These are phyloP conservation scores for Alouatta palliata DNA, from an alignment of 2,113 vertebrate species.

Conservation along the genomic window DNA sequence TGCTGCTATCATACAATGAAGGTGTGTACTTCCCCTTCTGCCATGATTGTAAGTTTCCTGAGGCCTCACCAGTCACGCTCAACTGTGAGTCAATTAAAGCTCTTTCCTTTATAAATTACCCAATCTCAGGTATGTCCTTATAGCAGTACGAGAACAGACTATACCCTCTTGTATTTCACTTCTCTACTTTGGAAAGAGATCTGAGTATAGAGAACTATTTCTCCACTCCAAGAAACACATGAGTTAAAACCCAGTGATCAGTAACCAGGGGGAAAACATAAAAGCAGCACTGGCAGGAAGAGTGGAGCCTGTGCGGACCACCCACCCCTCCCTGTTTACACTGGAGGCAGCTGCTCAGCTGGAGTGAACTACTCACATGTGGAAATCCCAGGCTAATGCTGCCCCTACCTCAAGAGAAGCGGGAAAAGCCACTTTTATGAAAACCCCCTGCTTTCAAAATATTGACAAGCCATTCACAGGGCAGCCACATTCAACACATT, in stretches of 20 bases:
- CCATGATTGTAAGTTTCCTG: too few species aligned
- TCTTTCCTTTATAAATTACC: too few species aligned
- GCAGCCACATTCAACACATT: accelerated
- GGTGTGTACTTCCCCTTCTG: too few species aligned
- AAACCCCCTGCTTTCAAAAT: not conserved
- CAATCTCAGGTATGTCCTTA: too few species aligned
- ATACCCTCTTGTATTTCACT: too few species aligned
- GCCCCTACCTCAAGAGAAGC: not conserved
- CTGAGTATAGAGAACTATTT: accelerated
- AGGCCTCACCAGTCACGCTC: too few species aligned
- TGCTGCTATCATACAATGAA: too few species aligned
- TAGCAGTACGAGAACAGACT: too few species aligned
- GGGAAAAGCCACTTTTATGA: not conserved
- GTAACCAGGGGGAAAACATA: not conserved
- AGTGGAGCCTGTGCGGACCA: not conserved
- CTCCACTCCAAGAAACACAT: too few species aligned
- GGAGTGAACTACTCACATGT: accelerated
- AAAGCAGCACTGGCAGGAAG: too few species aligned
- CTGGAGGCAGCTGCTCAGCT: accelerated
- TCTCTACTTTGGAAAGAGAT: not conserved
- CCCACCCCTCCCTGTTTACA: accelerated
- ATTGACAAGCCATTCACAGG: accelerated
- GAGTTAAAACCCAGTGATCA: accelerated
- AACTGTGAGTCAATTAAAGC: too few species aligned
- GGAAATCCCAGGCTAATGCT: accelerated